Evolutionary conservation across 2,888 invertebrate genomes (phyloP).

Genomic region (Phyllotreta cruciferae): DNA sequence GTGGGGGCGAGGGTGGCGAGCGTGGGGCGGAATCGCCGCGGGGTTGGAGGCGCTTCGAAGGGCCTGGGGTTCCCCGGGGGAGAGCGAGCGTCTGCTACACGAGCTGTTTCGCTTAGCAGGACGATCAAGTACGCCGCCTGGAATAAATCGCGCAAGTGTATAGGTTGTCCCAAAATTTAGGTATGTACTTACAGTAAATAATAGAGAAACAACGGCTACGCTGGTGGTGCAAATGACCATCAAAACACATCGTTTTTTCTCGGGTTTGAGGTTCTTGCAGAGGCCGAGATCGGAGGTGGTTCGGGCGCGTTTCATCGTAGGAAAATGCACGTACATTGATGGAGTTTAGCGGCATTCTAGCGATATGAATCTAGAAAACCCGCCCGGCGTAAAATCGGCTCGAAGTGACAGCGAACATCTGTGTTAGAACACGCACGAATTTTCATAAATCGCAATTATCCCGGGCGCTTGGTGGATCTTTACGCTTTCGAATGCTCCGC

Average conservation of each 20-base stretch:
- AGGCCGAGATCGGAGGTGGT: conserved; percentile 24
- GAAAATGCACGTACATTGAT: neutral
- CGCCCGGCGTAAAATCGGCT: no score
- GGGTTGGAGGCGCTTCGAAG: conserved; percentile 41
- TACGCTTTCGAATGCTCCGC: no score
- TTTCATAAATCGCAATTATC: no score
- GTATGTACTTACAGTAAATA: conserved; percentile 20
- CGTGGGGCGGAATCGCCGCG: conserved; percentile 45
- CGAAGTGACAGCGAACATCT: no score
- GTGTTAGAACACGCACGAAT: no score
- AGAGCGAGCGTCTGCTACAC: conserved; percentile 19
- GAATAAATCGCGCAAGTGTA: neutral
- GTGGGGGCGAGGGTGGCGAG: conserved; percentile 28
- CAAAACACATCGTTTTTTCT: conserved; percentile 12
- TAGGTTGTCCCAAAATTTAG: no score
- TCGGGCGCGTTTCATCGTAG: conserved; percentile 16
- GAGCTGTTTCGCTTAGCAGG: conserved; percentile 1
- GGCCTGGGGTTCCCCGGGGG: conserved; percentile 36
- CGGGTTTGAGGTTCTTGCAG: conserved; percentile 15
- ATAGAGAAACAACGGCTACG: conserved; percentile 1
- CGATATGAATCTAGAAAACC: no score
- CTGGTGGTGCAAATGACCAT: conserved; percentile 4
- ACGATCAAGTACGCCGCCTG: conserved; percentile 10
- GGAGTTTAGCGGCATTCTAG: neutral
- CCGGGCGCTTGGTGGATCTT: no score